These are phyloP conservation scores for Penaeus indicus DNA, from an alignment of 1,140 invertebrate species.

Conservation along the genomic window DNA sequence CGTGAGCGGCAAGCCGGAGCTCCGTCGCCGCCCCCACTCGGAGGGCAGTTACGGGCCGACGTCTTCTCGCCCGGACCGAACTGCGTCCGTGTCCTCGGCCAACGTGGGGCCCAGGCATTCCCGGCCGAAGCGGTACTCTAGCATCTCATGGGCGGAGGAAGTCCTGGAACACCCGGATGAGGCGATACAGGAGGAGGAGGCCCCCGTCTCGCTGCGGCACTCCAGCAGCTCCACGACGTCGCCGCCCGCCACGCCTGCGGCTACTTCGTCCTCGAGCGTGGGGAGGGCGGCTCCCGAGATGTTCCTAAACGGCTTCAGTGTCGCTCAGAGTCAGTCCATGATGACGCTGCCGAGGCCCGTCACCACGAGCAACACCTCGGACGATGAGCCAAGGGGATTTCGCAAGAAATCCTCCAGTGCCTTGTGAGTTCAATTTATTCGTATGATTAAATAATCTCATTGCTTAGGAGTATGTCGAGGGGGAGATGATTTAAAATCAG, in stretches of 20 bases:
- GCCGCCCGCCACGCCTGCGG: neutral
- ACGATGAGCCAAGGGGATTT: constrained; percentile 27
- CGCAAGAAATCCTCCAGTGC: constrained; percentile 33
- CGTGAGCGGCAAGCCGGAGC: constrained; percentile 1
- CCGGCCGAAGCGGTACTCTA: too few species aligned
- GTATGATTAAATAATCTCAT: too few species aligned
- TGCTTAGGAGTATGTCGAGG: neutral
- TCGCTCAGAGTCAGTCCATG: constrained; percentile 42
- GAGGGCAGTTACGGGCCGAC: too few species aligned
- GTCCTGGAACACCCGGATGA: too few species aligned
- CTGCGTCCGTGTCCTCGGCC: too few species aligned
- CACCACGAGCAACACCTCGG: constrained; percentile 22
- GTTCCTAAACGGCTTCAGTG: neutral
- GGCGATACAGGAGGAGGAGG: too few species aligned
- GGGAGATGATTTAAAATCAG: neutral
- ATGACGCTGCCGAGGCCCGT: constrained; percentile 21
- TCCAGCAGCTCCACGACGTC: too few species aligned
- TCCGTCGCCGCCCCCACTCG: too few species aligned
- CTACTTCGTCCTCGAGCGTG: neutral
- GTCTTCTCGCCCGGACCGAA: too few species aligned
- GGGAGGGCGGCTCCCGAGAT: neutral
- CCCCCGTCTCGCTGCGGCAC: too few species aligned
- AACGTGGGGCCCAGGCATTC: too few species aligned
- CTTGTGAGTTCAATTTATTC: constrained; percentile 17
- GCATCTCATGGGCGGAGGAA: too few species aligned